Evolutionary conservation across 2,113 vertebrate species (phyloP), one percentile per base, ranked within the genome.

Genomic region (Emydocephalus ijimae): DNA sequence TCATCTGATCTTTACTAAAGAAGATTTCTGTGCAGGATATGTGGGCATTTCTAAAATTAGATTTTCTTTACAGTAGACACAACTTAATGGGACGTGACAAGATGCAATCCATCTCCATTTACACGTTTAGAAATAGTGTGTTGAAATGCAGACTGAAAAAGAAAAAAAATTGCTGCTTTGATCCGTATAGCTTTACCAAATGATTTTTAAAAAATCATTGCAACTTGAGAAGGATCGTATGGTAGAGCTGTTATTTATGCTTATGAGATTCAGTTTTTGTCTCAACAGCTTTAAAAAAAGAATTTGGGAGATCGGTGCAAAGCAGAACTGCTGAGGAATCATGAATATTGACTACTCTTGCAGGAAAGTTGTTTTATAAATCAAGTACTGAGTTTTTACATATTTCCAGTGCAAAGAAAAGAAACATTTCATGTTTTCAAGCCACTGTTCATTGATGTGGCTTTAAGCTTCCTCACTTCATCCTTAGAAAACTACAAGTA

Each of bases 61-160:
- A n/a, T 56, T 56, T 56, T 21, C 20, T 55, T 88, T 88, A 88
- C 26, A 56, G n/a, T 24, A 34, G 87, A 88, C 23, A 91, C 39
- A 23, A 92, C 54, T 69, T 54, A 15, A 39, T 81, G 26, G 87
- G 50, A 18, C 4, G 29, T 18, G 20, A 92, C 29, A 61, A 2
- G 74, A 81, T 81, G 39, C 15, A 39, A 81, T 34, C 21, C 18
- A 81, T 57, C 5, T 50, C 2, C 4, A 24, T 85, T 92, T 94
- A 9, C 85, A 43, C 55, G 81, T 81, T 95, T 90, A 92, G 81
- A 92, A 95, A 94, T 0, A 1, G 57, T 43, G 54, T 45, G 87
- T 39, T 56, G 18, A 92, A 95, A 92, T 89, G n/a, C 24, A 1
- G 39, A 0, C 43, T 21, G 18, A 11, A 87, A 54, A 39, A 48